Evolutionary conservation across 2,797 vertebrate species (phyloP), one percentile per base, ranked within the genome.

Genomic region (Denticeps clupeoides): DNA sequence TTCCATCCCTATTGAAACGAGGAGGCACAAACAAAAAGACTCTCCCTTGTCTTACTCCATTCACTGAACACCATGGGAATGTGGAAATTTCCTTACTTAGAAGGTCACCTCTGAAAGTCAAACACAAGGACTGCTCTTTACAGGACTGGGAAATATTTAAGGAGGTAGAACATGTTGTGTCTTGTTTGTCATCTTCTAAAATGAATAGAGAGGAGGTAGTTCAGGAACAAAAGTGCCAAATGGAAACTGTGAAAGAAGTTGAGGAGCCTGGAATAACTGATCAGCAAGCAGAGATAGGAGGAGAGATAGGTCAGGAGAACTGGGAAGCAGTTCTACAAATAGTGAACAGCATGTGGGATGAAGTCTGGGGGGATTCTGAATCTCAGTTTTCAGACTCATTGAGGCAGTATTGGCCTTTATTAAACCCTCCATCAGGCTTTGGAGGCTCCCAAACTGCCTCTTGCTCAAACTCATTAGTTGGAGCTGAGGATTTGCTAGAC

Each of bases 341-440:
- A 77, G 82, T 85, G 38, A 82, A 84, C 57, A 81, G 80, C 0
- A 55, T 85, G 51, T 86, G 84, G 82, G 80, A 84, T 42, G 79
- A 78, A 0, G 60, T 72, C 10, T 81, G 75, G 74, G 75, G 45
- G n/a, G 82, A 84, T 44, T 50, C 67, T 0, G 81, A 82, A 53
- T 79, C 77, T 3, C 59, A 59, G 55, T 56, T 70, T 25, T 71
- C 76, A 0, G 81, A 80, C 18, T 84, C 84, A 3, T 59, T 85
- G 33, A 77, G 73, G 25, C 73, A 38, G 10, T 38, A 70, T 4
- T 86, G 84, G 84, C 84, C 84, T 27, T 77, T 86, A 28, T 75
- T 86, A 21, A 66, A 77, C 41, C 84, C 84, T 4, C 84, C 84
- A 0, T 24, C 81, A 1, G 84, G 84, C 31, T 86, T 86, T 4